Percentiles rank a stretch among this genome's conserved stretches.
phyloP scores from a whole-genome alignment of 2,113 vertebrate genomes.

The Synodontis membranacea region DNA sequence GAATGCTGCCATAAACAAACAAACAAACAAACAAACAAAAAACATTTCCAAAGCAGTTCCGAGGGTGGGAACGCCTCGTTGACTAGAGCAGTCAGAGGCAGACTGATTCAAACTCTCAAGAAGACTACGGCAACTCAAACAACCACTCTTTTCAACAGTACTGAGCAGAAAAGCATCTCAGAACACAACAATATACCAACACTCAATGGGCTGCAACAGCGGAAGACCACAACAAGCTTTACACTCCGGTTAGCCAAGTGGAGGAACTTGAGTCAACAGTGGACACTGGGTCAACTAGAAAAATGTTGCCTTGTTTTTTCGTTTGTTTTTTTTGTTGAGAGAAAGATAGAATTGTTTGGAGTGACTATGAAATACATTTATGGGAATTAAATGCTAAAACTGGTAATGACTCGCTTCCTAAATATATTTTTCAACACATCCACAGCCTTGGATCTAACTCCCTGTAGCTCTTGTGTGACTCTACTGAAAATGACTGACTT shows the following conservation, averaged over 20 bases:
- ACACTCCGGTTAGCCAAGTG: background rate
- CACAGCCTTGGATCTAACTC: background rate
- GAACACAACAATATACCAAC: background rate
- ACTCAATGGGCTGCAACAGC: background rate
- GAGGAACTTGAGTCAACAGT: background rate
- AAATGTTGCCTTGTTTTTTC: background rate
- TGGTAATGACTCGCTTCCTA: no score
- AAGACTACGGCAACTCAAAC: background rate
- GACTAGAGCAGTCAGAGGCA: background rate
- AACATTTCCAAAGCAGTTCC: background rate
- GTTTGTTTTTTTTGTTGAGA: no score
- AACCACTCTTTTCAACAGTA: background rate
- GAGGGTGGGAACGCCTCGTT: background rate
- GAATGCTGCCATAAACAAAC: background rate
- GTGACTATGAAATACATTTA: background rate
- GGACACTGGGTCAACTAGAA: background rate
- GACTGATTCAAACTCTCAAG: background rate
- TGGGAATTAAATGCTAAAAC: background rate
- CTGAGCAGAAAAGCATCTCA: background rate
- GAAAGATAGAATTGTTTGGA: background rate
- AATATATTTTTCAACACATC: background rate
- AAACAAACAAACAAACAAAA: background rate
- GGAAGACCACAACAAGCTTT: background rate
- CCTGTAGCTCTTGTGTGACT: background rate
- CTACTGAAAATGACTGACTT: background rate